Evolutionary conservation across 2,888 invertebrate genomes (phyloP), one percentile per base, ranked within the genome.

Genomic region (Dicycla oo): DNA sequence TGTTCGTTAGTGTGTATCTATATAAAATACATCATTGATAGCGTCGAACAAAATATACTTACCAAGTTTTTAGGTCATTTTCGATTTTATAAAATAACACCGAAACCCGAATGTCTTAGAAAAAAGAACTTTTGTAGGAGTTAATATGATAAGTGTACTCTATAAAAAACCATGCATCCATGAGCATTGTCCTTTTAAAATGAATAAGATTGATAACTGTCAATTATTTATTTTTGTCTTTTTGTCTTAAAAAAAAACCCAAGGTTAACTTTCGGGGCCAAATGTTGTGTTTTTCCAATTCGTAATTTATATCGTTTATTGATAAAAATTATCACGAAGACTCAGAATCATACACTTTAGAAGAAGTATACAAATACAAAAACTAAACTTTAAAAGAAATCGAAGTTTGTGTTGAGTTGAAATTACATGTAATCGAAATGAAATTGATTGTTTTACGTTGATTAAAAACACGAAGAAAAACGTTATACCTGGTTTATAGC

Each of bases 401-500:
- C 10, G 2, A 18, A n/a, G n/a, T 18, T 34, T 26, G 5, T 18
- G 13, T 23, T 10, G 20, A 13, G 49, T 43, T 11, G 23, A 49
- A 63, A 30, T 34, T 3, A 30, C 3, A 56, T 40, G 47, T 18
- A 64, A 54, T 68, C 38, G 26, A 30, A 40, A 58, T 20, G 23
- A 47, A 62, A 61, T 58, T 54, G 47, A 76, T 73, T 57, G 54
- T 57, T 63, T 40, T 43, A 60, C 34, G 23, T 26, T 82, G 47
- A 78, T 80, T 69, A 58, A 80, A 79, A 73, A 73, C 51, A 23
- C 11, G 13, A 34, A 51, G 47, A 49, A 34, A 53, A 56, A 26
- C 58, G 49, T 66, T 49, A 64, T 30, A 34, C 11, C 18, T 4
- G 58, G 10, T 60, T 68, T 79, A 74, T 66, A 43, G 57, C 51